These are phyloP conservation scores for Palythoa heliodiscus DNA, from an alignment of 92 coral and sea anemone genomes.

Conservation along the genomic window DNA sequence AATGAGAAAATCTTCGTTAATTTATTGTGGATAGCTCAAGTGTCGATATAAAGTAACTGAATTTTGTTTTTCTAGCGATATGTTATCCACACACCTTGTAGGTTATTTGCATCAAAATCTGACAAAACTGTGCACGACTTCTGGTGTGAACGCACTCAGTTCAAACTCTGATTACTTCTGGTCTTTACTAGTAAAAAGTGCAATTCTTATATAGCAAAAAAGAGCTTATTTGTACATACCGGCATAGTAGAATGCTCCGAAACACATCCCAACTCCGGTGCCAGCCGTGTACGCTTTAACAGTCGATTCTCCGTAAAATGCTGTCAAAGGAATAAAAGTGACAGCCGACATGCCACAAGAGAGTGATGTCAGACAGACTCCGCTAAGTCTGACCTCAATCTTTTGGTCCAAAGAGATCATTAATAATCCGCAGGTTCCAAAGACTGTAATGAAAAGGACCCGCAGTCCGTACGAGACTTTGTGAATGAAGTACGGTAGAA, in stretches of 20 bases:
- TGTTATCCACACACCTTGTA: no score
- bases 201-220: no score
- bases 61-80: no score
- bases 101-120: no score
- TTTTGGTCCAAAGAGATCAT: slow-evolving; percentile 17
- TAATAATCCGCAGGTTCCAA: slow-evolving; percentile 19
- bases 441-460: slow-evolving; percentile 18
- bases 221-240: neutral
- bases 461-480: slow-evolving; percentile 35
- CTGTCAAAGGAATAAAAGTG: slow-evolving; percentile 44
- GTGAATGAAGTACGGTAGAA: slow-evolving; percentile 42
- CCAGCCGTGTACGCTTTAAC: slow-evolving; percentile 48
- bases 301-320: slow-evolving; percentile 37
- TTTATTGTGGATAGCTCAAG: no score
- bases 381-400: slow-evolving; percentile 23
- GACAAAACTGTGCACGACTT: no score
- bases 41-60: no score
- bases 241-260: slow-evolving; percentile 41
- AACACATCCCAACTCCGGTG: slow-evolving; percentile 38
- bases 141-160: no score
- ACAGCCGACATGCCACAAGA: slow-evolving; percentile 46
- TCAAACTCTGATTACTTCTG: no score
- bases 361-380: slow-evolving; percentile 37
- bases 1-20: no score
- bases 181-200: no score